Conservation (phyloP, 2,888 invertebrate genomes). For the Amorpha juglandis region DNA sequence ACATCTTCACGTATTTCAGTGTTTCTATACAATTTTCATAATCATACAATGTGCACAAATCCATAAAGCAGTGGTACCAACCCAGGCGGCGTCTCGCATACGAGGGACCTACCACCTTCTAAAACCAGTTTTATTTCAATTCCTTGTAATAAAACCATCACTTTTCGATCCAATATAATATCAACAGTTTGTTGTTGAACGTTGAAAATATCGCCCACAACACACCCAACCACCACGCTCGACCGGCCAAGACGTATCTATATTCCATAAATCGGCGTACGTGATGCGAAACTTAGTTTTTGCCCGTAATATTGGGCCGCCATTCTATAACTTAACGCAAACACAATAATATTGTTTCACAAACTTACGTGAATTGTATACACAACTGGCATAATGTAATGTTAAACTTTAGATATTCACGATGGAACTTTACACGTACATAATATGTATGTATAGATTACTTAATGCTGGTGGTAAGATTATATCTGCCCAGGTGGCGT, state of each 20-base stretch:
- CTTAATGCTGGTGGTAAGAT: too few species aligned
- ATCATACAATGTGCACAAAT: neutral
- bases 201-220: neutral
- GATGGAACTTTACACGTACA: constrained; percentile 8
- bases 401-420: constrained; percentile 20
- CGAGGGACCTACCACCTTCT: too few species aligned
- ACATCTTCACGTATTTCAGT: too few species aligned
- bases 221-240: neutral
- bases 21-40: neutral
- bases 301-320: constrained; percentile 24
- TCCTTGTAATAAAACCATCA: neutral
- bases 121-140: too few species aligned
- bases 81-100: too few species aligned
- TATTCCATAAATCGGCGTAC: neutral
- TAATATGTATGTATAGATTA: neutral
- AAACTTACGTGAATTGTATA: constrained; percentile 31
- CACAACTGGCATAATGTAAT: constrained; percentile 26
- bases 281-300: constrained; percentile 25
- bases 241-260: neutral
- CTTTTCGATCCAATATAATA: too few species aligned
- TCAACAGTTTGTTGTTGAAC: too few species aligned
- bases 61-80: too few species aligned
- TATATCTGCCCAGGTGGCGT: too few species aligned
- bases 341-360: constrained; percentile 33
- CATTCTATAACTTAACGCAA: constrained; percentile 33